Conservation (phyloP, 2,113 vertebrate genomes). For the Myotis yumanensis region DNA sequence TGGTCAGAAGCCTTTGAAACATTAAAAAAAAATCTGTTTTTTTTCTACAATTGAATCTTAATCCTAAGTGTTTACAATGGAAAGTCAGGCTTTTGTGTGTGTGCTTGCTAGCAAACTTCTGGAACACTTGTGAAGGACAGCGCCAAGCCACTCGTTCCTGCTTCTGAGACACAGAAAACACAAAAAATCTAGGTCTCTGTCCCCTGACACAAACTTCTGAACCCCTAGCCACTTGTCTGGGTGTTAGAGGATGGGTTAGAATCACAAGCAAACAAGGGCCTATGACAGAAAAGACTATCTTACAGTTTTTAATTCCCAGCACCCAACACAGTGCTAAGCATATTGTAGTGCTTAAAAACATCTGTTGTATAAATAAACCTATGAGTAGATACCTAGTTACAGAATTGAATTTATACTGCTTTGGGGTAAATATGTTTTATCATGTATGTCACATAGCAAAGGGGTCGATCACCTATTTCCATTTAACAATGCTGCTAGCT, state of each 20-base stretch:
- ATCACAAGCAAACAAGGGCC: background rate
- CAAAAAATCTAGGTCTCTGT: background rate
- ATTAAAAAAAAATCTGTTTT: background rate
- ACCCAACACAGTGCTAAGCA: background rate
- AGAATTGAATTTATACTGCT: background rate
- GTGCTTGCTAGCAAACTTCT: conserved; percentile 26
- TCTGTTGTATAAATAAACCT: background rate
- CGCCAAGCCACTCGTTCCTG: background rate
- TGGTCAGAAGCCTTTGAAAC: background rate
- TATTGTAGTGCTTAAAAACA: background rate
- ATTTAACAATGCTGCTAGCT: background rate
- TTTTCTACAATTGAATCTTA: background rate
- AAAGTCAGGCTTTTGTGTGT: conserved; percentile 29
- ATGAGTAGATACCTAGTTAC: background rate
- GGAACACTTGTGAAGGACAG: background rate
- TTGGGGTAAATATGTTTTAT: background rate
- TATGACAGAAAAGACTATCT: background rate
- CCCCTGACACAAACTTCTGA: background rate
- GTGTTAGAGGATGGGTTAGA: background rate
- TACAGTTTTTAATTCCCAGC: background rate
- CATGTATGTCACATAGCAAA: background rate
- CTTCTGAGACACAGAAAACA: conserved; percentile 38
- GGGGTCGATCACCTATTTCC: background rate
- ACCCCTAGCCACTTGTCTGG: too few species aligned
- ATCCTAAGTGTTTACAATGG: conserved; percentile 29